Conservation (phyloP, 2,113 vertebrate species). For the Ciconia boyciana region DNA sequence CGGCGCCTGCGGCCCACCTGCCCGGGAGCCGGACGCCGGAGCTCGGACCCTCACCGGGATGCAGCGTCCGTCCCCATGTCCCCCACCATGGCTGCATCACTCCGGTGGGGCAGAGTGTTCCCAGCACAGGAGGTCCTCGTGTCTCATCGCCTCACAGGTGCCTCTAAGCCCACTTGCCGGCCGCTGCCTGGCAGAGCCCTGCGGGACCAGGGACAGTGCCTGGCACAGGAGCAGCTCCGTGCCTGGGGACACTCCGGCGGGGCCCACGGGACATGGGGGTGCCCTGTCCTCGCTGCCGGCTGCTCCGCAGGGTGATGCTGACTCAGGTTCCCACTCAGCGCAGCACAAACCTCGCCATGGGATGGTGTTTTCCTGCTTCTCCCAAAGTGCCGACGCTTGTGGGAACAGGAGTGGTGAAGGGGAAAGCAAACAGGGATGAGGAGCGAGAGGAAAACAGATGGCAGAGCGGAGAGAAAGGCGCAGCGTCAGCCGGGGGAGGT, state of each 20-base stretch:
- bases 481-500: not conserved
- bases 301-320: not conserved
- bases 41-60: not conserved
- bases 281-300: not conserved
- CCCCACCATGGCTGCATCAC: rapidly evolving
- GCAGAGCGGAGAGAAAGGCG: not conserved
- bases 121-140: not conserved
- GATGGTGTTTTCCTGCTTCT: constrained; percentile 29
- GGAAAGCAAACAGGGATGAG: constrained; percentile 43
- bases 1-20: rapidly evolving
- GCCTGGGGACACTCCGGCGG: rapidly evolving
- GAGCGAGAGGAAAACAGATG: not conserved
- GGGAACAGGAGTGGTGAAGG: not conserved
- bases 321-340: constrained; percentile 9
- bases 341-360: not conserved
- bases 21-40: not conserved
- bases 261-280: not conserved
- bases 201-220: rapidly evolving
- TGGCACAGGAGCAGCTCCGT: not conserved
- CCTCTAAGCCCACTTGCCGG: not conserved
- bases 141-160: not conserved
- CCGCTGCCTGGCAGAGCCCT: rapidly evolving
- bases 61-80: not conserved
- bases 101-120: not conserved
- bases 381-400: constrained; percentile 49